phyloP scores from a whole-genome alignment of 2,888 invertebrate species.

The Stenichneumon culpator region DNA sequence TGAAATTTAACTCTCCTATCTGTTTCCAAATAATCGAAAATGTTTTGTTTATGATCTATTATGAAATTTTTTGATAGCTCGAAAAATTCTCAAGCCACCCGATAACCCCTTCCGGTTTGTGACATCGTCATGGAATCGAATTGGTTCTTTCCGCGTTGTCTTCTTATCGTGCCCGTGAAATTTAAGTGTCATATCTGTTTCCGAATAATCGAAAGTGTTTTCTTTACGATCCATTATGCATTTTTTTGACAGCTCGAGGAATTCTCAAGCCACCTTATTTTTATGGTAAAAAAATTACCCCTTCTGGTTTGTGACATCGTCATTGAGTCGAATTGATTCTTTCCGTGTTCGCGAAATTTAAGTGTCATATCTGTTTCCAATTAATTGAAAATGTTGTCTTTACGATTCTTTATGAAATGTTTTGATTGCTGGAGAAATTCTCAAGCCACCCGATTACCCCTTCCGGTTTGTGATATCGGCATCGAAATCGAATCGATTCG shows the following conservation, averaged over 20 bases:
- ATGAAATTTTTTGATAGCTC: constrained; percentile 1
- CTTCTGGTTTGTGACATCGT: neutral
- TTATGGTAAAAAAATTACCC: no score
- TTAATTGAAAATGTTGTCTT: neutral
- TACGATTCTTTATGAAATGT: neutral
- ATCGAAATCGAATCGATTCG: neutral
- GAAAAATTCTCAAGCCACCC: neutral
- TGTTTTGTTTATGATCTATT: neutral
- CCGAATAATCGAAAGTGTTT: neutral
- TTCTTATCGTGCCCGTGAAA: no score
- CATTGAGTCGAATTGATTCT: neutral
- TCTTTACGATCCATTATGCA: neutral
- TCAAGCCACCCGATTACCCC: neutral
- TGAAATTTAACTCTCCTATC: no score
- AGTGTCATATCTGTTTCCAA: no score
- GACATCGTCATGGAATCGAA: neutral
- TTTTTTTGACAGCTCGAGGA: constrained; percentile 19
- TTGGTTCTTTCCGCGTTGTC: no score
- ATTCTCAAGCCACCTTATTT: neutral
- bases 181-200: no score
- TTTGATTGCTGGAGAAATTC: constrained; percentile 25
- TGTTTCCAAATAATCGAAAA: no score
- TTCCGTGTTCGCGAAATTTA: no score
- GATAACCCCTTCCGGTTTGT: neutral
- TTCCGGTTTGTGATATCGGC: neutral